A percentile compares a stretch with the other conserved stretches of the same genome.
These are phyloP conservation scores for Numenius arquata DNA, from an alignment of 2,113 vertebrate species.

Conservation along the genomic window DNA sequence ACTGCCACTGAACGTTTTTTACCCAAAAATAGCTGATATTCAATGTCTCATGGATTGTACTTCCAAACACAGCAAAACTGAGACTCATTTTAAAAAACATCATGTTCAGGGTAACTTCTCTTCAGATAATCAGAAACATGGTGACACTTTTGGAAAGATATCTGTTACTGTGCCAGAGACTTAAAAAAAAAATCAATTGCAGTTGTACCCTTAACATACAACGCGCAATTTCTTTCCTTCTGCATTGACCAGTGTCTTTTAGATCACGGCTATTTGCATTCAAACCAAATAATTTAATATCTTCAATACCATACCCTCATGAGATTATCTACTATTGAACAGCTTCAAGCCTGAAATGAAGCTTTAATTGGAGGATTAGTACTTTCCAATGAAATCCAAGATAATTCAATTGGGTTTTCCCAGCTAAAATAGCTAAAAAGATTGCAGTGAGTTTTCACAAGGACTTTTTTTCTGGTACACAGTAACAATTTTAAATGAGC, in stretches of 20 bases:
- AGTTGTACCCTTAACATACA: not conserved
- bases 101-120: not conserved
- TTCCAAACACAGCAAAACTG: not conserved
- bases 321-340: not conserved
- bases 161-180: not conserved
- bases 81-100: not conserved
- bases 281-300: not conserved
- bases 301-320: not conserved
- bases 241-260: not conserved
- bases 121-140: not conserved
- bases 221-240: not conserved
- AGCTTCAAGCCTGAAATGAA: not conserved
- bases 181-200: not conserved
- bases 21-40: not conserved
- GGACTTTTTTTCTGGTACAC: not conserved
- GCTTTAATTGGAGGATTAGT: not conserved
- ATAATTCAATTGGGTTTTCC: not conserved
- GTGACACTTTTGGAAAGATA: not conserved
- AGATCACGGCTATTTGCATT: not conserved
- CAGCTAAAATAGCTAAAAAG: not conserved
- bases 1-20: not conserved
- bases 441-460: not conserved
- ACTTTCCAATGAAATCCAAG: not conserved
- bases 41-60: rapidly evolving
- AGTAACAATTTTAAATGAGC: not conserved